phyloP scores from a whole-genome alignment of 2,797 vertebrate genomes.

The Peromyscus nudipes region DNA sequence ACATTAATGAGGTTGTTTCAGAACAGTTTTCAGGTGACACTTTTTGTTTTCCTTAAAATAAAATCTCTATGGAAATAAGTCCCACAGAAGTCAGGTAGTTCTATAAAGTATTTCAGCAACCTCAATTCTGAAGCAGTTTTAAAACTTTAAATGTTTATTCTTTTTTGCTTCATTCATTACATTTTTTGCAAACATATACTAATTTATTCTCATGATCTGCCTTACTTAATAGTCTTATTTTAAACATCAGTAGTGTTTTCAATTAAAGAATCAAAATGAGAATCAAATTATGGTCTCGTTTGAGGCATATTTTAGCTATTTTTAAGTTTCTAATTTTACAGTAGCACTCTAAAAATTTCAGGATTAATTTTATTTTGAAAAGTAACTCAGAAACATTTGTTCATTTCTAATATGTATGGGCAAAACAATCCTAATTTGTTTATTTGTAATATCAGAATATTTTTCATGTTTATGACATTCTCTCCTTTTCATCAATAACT shows the following conservation, averaged over 20 bases:
- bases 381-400: slow-evolving; percentile 58
- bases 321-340: slow-evolving; percentile 68
- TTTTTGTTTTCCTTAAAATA: slow-evolving; percentile 31
- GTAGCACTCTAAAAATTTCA: slow-evolving; percentile 19
- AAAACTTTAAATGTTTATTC: slow-evolving; percentile 39
- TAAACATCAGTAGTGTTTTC: slow-evolving; percentile 55
- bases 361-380: slow-evolving; percentile 57
- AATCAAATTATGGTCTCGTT: slow-evolving; percentile 56
- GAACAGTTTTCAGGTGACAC: not conserved
- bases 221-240: slow-evolving; percentile 65
- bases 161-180: slow-evolving; percentile 12
- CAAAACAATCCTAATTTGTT: slow-evolving; percentile 41
- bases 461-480: slow-evolving; percentile 56
- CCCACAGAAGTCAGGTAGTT: not conserved
- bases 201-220: slow-evolving; percentile 56
- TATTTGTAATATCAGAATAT: slow-evolving; percentile 37
- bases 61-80: not conserved
- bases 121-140: slow-evolving; percentile 57
- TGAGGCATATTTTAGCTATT: slow-evolving; percentile 63
- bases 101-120: slow-evolving; percentile 8
- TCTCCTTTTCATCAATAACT: slow-evolving; percentile 10
- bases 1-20: slow-evolving; percentile 27
- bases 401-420: slow-evolving; percentile 21
- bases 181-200: slow-evolving; percentile 64
- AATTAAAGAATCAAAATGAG: slow-evolving; percentile 75